Evolutionary conservation across 2,888 invertebrate species (phyloP).

Genomic region (Xanthorhoe designata): DNA sequence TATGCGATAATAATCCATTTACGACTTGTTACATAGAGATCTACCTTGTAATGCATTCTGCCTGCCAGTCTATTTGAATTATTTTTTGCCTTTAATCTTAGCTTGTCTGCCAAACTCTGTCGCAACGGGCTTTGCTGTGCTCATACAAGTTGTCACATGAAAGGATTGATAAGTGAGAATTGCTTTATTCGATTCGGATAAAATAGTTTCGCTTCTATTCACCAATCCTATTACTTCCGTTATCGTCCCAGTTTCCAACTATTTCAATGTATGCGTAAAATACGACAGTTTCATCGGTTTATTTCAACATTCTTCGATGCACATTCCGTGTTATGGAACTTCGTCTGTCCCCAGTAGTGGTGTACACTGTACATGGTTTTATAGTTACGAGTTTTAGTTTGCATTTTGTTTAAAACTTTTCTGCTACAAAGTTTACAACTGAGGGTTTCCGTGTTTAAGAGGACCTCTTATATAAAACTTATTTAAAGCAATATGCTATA

Average conservation of each 20-base stretch:
- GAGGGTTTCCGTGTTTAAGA: background rate
- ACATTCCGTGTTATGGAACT: constrained; percentile 34
- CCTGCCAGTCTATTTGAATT: no score
- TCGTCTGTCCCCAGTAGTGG: constrained; percentile 18
- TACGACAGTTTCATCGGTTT: constrained; percentile 29
- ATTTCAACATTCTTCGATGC: constrained; percentile 27
- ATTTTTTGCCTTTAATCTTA: no score
- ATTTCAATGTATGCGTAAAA: constrained; percentile 26
- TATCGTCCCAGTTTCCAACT: constrained; percentile 18
- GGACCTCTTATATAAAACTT: background rate
- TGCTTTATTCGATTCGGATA: background rate
- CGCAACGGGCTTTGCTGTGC: no score
- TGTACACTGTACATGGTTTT: constrained; percentile 21
- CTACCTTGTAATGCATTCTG: no score
- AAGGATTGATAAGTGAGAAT: background rate
- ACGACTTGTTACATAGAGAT: no score
- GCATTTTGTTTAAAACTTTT: constrained; percentile 1
- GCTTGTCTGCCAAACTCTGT: no score
- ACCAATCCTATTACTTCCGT: background rate
- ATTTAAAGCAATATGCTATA: background rate
- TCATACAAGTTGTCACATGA: background rate
- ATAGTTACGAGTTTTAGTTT: constrained; percentile 20
- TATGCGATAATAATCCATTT: no score
- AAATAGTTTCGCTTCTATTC: background rate
- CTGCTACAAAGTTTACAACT: background rate